Conservation (phyloP, 2,888 invertebrate genomes). For the Oscheius onirici region DNA sequence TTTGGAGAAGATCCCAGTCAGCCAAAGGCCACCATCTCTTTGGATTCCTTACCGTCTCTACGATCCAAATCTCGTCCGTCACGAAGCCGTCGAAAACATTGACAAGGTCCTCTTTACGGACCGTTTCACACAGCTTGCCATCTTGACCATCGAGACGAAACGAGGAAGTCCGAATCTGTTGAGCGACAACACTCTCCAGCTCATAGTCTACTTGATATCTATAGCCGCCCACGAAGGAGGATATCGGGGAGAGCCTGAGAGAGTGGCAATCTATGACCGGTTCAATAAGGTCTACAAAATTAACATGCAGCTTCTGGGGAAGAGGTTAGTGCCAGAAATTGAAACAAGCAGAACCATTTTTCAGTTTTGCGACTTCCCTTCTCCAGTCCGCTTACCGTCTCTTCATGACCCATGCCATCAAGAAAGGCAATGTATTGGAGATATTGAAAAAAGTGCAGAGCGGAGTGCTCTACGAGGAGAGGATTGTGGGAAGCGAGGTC, state of each 20-base stretch:
- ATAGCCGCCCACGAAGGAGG: slow-evolving; percentile 36
- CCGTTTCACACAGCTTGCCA: slow-evolving; percentile 31
- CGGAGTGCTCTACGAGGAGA: slow-evolving; percentile 31
- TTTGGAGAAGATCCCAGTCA: slow-evolving; percentile 4
- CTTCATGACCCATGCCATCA: slow-evolving; percentile 24
- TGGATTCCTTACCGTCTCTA: slow-evolving; percentile 51
- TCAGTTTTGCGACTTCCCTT: slow-evolving; percentile 14
- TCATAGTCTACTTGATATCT: slow-evolving; percentile 59
- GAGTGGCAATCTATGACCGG: background rate
- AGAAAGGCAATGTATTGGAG: slow-evolving; percentile 18
- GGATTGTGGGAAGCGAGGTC: slow-evolving; percentile 39
- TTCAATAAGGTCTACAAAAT: background rate
- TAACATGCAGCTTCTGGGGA: background rate
- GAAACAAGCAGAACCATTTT: background rate
- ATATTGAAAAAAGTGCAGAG: slow-evolving; percentile 30
- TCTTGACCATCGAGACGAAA: slow-evolving; percentile 4
- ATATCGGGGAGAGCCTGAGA: background rate
- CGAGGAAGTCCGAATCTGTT: background rate
- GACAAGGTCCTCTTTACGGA: slow-evolving; percentile 35
- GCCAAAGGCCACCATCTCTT: slow-evolving; percentile 20
- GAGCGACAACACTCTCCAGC: slow-evolving; percentile 53
- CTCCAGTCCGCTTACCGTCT: slow-evolving; percentile 21
- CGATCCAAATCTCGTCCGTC: slow-evolving; percentile 16
- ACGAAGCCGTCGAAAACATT: slow-evolving; percentile 34
- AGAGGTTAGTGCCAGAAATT: no score